Evolutionary conservation across 2,888 invertebrate species (phyloP).

Genomic region (Pterostichus niger): DNA sequence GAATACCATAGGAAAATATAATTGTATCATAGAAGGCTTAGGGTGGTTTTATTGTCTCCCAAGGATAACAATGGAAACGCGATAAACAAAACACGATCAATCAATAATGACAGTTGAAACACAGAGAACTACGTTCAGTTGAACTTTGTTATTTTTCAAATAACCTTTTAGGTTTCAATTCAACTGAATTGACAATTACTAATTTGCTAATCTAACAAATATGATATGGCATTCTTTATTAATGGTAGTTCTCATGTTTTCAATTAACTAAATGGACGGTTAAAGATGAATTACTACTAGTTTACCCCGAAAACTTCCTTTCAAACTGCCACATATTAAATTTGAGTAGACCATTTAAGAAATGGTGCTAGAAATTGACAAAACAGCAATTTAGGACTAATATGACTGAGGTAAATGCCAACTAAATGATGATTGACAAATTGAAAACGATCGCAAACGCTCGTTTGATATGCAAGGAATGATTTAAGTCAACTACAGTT

Average conservation of each 20-base stretch:
- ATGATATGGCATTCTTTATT: conserved; percentile 50
- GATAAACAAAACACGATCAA: conserved; percentile 38
- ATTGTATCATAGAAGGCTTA: conserved; percentile 32
- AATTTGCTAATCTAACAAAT: conserved; percentile 39
- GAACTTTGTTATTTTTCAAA: neutral
- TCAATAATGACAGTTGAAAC: conserved; percentile 19
- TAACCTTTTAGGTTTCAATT: neutral
- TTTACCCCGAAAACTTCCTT: too few relatives aligned
- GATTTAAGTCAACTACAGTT: conserved; percentile 56
- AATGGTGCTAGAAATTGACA: too few relatives aligned
- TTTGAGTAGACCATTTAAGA: too few relatives aligned
- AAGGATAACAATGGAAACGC: conserved; percentile 53
- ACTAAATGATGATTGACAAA: neutral
- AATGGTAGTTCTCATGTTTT: conserved; percentile 18
- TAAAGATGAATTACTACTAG: neutral
- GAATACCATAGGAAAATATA: conserved; percentile 50
- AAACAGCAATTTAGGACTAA: neutral
- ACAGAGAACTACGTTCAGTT: conserved; percentile 18
- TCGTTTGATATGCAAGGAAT: conserved; percentile 62
- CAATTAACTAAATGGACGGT: conserved; percentile 41
- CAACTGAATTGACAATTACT: neutral
- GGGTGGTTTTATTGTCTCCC: conserved; percentile 40
- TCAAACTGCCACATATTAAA: neutral
- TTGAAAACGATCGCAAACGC: neutral
- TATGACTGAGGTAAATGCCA: neutral